phyloP scores from a whole-genome alignment of 2,797 vertebrate species.

The Bryconaethiops microstoma region DNA sequence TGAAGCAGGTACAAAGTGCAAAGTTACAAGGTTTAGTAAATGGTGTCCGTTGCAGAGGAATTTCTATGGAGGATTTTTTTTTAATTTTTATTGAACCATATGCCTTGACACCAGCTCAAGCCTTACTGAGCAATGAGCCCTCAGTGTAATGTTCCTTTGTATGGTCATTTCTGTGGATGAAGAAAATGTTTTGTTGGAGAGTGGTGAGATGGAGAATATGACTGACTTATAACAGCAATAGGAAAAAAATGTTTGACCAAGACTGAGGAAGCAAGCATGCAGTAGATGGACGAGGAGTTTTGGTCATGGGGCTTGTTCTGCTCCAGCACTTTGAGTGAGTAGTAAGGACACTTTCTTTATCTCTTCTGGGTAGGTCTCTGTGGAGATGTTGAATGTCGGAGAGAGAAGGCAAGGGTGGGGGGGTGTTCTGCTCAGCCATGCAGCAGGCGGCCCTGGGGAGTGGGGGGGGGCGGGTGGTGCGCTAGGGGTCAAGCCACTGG shows the following conservation, averaged over 20 bases:
- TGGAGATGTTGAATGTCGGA: constrained; percentile 72
- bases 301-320: neutral
- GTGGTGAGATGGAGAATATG: neutral
- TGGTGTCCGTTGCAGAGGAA: constrained; percentile 70
- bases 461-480: constrained; percentile 63
- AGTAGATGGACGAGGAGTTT: neutral
- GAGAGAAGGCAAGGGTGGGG: constrained; percentile 45
- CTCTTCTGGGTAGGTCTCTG: constrained; percentile 68
- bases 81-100: neutral
- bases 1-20: constrained; percentile 63
- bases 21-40: constrained; percentile 64
- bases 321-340: constrained; percentile 50
- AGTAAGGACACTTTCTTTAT: constrained; percentile 79
- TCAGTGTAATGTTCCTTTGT: constrained; percentile 12
- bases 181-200: neutral
- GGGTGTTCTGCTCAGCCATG: constrained; percentile 46
- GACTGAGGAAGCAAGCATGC: neutral
- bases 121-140: constrained; percentile 1
- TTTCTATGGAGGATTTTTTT: constrained; percentile 54
- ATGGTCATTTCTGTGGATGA: neutral
- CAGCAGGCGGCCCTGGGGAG: constrained; percentile 49
- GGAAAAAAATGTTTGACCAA: neutral
- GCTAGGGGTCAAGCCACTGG: constrained; percentile 71
- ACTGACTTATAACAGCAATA: neutral
- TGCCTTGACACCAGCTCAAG: constrained; percentile 23